Percentiles rank a stretch among this genome's conserved stretches.
These are phyloP conservation scores for Cairina moschata DNA, from an alignment of 2,113 vertebrate species.

Conservation along the genomic window DNA sequence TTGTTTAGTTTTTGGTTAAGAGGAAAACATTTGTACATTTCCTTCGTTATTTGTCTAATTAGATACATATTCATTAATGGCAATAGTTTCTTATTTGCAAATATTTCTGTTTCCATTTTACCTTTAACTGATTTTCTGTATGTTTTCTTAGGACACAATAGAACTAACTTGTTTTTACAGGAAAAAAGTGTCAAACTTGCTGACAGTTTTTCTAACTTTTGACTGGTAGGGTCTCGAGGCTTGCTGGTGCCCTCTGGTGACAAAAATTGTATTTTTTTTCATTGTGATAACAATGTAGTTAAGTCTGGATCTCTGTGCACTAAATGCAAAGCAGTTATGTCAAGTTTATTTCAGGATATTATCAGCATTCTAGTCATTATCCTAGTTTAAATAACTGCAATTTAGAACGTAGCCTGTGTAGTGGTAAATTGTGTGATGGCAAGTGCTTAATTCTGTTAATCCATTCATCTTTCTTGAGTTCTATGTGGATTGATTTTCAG, in stretches of 20 bases:
- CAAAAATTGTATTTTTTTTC: neutral
- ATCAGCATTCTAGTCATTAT: neutral
- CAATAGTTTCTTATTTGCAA: neutral
- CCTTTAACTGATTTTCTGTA: neutral
- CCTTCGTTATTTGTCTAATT: neutral
- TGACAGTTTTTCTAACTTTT: neutral
- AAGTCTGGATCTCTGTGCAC: neutral
- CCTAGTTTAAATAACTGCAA: neutral
- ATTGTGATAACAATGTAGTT: neutral
- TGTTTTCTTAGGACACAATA: neutral
- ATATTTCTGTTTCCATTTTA: neutral
- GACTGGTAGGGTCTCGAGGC: neutral
- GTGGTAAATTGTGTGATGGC: neutral
- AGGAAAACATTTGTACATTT: neutral
- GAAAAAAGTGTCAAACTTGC: neutral
- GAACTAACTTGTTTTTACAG: neutral
- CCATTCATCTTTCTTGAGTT: neutral
- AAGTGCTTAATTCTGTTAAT: neutral
- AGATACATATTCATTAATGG: neutral
- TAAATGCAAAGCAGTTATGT: neutral
- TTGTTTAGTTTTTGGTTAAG: neutral
- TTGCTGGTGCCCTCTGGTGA: slow-evolving; percentile 11
- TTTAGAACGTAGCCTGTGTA: neutral
- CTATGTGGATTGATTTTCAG: neutral
- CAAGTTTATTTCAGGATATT: neutral